These are phyloP conservation scores for Ditula angustiorana DNA, from an alignment of 2,888 invertebrate species.

Conservation along the genomic window DNA sequence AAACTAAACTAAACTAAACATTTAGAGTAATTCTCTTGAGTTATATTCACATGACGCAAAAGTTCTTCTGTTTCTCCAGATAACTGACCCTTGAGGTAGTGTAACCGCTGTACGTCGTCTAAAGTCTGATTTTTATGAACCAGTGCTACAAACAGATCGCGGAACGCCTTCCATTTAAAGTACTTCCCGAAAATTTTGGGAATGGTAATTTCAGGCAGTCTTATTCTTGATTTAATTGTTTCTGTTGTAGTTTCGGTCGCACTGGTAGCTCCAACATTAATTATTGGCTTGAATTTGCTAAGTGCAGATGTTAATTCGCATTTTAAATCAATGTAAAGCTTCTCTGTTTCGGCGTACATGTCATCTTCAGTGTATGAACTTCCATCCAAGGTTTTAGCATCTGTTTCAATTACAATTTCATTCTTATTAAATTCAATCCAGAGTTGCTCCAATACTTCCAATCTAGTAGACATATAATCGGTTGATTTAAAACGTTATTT, in stretches of 20 bases:
- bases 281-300: not conserved
- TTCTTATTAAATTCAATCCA: not conserved
- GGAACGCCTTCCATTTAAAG: too few species aligned
- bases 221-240: not conserved
- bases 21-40: too few species aligned
- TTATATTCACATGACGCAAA: too few species aligned
- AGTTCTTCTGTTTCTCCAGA: too few species aligned
- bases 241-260: not conserved
- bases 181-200: too few species aligned
- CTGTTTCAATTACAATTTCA: not conserved
- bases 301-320: too few species aligned
- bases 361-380: not conserved
- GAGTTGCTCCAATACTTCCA: not conserved
- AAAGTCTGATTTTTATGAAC: too few species aligned
- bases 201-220: too few species aligned
- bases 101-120: too few species aligned
- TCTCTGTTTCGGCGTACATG: not conserved
- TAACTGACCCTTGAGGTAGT: too few species aligned
- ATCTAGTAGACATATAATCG: not conserved
- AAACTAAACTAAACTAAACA: too few species aligned
- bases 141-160: too few species aligned
- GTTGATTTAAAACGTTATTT: not conserved
- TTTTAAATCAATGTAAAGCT: not conserved
- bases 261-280: not conserved
- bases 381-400: not conserved